Evolutionary conservation across 2,888 invertebrate species (phyloP), one percentile per base, ranked within the genome.

Genomic region (Nomada lathburiana): DNA sequence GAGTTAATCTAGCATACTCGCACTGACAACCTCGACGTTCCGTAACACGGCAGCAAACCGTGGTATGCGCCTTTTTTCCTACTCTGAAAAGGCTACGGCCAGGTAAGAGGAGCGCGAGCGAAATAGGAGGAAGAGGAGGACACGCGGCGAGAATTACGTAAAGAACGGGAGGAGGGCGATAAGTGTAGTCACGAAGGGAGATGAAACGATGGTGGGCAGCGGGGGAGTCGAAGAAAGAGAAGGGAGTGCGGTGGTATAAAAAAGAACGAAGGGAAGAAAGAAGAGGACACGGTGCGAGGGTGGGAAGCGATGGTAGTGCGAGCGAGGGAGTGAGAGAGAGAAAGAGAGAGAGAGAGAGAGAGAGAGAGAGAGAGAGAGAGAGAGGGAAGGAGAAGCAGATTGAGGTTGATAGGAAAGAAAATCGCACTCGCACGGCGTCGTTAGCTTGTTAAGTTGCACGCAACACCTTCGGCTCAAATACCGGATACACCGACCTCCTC

Each of bases 361-460:
- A 23, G 23, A 44, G 65, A 62, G 59, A 42, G 36, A 53, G 67
- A 70, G 68, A 64, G 76, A 63, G 55, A 62, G 83, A 79, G 79
- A 82, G 89, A 87, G 86, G 83, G 88, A 90, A 91, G 90, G 93
- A 92, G 92, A 92, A 92, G 93, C 90, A 94, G 93, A 94, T 94
- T 91, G 92, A 91, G 90, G 89, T 92, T 92, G 94, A 93, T 93
- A 94, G 92, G 91, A 93, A 92, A 93, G 93, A 93, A 93, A 94
- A 93, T 94, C 94, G 93, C 92, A 90, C 92, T 92, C 93, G 93
- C 92, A 92, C 92, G 91, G 91, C 93, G 92, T 94, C 93, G 93
- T 94, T 93, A 93, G 93, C 94, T 94, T 93, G 93, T 94, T 94
- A 93, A 93, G 92, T 93, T 91, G 93, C 94, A 93, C 94, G 94